Base-by-base conservation (phyloP, 2,888 invertebrate species). In the Choristoneura rosaceana region DNA sequence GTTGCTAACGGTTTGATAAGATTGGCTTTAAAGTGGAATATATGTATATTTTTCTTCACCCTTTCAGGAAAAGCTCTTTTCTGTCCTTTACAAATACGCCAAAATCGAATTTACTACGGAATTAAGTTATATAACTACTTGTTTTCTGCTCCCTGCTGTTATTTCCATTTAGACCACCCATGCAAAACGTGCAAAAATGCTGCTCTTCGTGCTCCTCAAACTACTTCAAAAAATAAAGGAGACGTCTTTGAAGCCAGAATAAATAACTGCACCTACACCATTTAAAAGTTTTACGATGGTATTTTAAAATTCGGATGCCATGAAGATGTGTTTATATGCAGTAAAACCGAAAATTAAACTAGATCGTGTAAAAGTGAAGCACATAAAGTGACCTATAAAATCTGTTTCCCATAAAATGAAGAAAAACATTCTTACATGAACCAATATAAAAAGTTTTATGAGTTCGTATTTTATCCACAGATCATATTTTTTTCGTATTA, bases 361-460 rank as follows among this genome's bases (percentile, higher is more conserved):
- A 55, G 12, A 55, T 25, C 55, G 25, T 55, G 55, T 55, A 55
- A 55, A 55, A 55, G 10, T 55, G 55, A 55, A 55, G 25, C 55
- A 55, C 55, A 55, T 55, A 55, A 55, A 25, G 25, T 55, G 55
- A 55, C 25, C 55, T 34, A 59, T 59, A 59, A 34, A 38, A 59
- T 59, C 59, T 59, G 59, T 59, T 59, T 59, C 34, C 59, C 59
- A 38, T 59, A 59, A 59, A 59, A 59, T 38, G 59, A 38, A 59
- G 38, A 38, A 33, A 59, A 59, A 59, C 55, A 25, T 55, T 25
- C 55, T 55, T 25, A 25, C 55, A 55, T 2, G 25, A 25, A 25
- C 2, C 9, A 52, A 17, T 17, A 17, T 17, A 17, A 17, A 52
- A 52, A 15, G 8, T 52, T 50, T 52, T 52, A 52, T 52, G 17